Evolutionary conservation across 37 sponge, comb jelly and placozoan species (phyloP).

Genomic region (Cladorhizidae sp.): DNA sequence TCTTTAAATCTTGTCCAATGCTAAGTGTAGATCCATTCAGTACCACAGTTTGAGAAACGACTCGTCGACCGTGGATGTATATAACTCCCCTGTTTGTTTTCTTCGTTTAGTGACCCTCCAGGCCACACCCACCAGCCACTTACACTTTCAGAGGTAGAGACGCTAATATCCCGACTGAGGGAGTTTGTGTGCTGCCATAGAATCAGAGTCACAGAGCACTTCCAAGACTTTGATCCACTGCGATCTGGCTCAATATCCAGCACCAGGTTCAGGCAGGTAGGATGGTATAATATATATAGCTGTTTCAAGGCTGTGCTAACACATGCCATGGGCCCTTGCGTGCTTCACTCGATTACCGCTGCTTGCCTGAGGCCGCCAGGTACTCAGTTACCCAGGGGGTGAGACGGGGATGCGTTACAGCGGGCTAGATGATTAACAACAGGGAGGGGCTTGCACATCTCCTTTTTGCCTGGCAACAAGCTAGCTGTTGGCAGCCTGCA

Average conservation of each 20-base stretch:
- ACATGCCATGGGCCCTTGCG: too few relatives aligned
- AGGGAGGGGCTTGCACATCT: too few relatives aligned
- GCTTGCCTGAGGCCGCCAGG: too few relatives aligned
- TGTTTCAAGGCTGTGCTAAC: background rate
- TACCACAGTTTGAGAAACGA: too few relatives aligned
- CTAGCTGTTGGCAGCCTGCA: too few relatives aligned
- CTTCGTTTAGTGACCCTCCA: background rate
- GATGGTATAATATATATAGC: background rate
- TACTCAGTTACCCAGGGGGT: too few relatives aligned
- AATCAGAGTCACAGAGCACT: constrained; percentile 78
- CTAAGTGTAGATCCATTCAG: too few relatives aligned
- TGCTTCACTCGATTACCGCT: background rate
- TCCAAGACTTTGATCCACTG: constrained; percentile 89
- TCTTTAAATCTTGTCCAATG: background rate
- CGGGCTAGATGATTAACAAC: too few relatives aligned
- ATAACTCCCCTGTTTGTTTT: too few relatives aligned
- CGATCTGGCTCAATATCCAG: constrained; percentile 78
- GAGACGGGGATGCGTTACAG: too few relatives aligned
- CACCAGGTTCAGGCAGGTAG: constrained; percentile 78
- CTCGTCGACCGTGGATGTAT: too few relatives aligned
- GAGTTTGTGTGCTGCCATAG: constrained; percentile 63
- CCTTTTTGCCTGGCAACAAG: too few relatives aligned
- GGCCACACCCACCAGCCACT: constrained; percentile 13
- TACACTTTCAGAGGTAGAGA: constrained; percentile 38
- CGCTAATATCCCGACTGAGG: constrained; percentile 59